Evolutionary conservation across 2,113 vertebrate genomes (phyloP).

Genomic region (Setophaga petechia): DNA sequence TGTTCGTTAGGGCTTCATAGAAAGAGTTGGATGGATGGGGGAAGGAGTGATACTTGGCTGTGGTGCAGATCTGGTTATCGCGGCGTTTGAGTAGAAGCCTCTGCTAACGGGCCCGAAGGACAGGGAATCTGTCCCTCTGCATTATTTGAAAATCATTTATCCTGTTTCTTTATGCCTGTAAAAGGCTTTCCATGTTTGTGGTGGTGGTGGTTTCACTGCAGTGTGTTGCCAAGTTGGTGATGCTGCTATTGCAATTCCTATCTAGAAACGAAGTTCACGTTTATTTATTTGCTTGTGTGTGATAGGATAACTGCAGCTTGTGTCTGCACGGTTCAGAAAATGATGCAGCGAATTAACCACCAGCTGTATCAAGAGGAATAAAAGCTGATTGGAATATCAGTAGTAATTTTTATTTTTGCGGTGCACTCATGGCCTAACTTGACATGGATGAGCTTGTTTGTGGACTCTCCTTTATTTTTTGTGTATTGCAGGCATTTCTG

Average conservation of each 20-base stretch:
- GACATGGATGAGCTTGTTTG: background rate
- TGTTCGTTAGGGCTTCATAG: background rate
- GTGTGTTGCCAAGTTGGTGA: background rate
- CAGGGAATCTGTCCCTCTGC: background rate
- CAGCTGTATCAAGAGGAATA: conserved; percentile 48
- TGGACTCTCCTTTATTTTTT: background rate
- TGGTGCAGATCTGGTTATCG: background rate
- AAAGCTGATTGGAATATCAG: conserved; percentile 42
- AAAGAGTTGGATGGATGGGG: background rate
- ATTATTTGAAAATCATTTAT: background rate
- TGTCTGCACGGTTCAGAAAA: conserved; percentile 61
- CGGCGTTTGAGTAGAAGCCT: background rate
- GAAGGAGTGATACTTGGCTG: background rate
- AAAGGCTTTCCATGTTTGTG: background rate
- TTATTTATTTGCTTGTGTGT: background rate
- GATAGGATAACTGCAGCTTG: background rate
- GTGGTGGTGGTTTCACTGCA: background rate
- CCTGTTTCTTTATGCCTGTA: background rate
- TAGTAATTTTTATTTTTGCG: conserved; percentile 18
- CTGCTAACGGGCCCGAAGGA: background rate
- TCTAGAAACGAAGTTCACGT: background rate
- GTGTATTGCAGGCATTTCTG: background rate
- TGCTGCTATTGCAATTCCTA: background rate
- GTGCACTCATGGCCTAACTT: conserved; percentile 9
- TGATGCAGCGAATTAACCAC: conserved; percentile 77